Base-by-base conservation (phyloP, 2,797 vertebrate genomes). In the Peromyscus attwateri region DNA sequence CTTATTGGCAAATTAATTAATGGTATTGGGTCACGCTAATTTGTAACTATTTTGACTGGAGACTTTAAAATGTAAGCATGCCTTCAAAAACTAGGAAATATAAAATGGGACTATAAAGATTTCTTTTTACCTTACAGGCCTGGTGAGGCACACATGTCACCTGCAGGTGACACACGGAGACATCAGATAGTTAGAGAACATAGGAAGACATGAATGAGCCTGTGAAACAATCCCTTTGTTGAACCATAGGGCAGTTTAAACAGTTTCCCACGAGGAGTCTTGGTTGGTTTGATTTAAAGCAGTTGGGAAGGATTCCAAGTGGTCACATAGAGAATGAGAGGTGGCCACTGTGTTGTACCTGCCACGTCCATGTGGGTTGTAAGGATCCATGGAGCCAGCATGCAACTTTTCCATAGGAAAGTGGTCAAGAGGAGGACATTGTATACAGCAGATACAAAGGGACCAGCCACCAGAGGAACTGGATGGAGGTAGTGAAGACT, bases 401-500 rank as follows among this genome's bases (percentile, higher is more conserved):
- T 29, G 23, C 16, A 21, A 37, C 62, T 25, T 12, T 70, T 13
- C 31, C 27, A 60, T 3, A 37, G 37, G 23, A 16, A 85, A 13
- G 25, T 19, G 8, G 40, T 37, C 49, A 62, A 19, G 16, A 52
- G 8, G 34, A 43, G 21, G 34, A 62, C 23, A 23, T 37, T 71
- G 5, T 14, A 19, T 7, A n/a, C 46, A 55, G 6, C 40, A 71
- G 81, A 64, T 13, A 52, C 21, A 49, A 40, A 77, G 34, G 43
- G 7, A 81, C 12, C 66, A 64, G 62, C 6, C 27, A 13, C 3
- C 4, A 31, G 52, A 79, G 49, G 23, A 76, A 37, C 4, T 11
- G 0, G 6, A 64, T 11, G 0, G 6, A 64, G 13, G 3, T 27
- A 57, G 3, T 27, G 8, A 16, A 80, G 34, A 92, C 11, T 27